Percentiles rank a stretch among this genome's conserved stretches.
Evolutionary conservation across 2,888 invertebrate species (phyloP).

Genomic region (Melipona beecheii): DNA sequence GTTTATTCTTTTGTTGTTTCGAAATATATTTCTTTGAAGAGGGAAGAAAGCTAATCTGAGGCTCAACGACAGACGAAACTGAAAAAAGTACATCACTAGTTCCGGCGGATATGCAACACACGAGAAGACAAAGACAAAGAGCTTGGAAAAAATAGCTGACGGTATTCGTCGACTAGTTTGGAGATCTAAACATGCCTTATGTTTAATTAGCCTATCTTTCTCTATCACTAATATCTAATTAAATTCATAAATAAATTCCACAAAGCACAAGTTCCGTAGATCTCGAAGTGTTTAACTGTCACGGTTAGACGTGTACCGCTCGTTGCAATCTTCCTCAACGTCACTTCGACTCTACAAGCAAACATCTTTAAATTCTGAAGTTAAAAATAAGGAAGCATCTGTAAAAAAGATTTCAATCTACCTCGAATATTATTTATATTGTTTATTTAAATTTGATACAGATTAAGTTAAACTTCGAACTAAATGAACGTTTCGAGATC

Average conservation of each 20-base stretch:
- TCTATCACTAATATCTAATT: not conserved
- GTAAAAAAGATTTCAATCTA: too few species aligned
- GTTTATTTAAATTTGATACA: not conserved
- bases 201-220: not conserved
- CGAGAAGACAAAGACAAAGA: slow-evolving; percentile 35
- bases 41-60: not conserved
- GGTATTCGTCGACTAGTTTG: slow-evolving; percentile 5
- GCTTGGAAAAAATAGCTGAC: slow-evolving; percentile 40
- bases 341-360: not conserved
- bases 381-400: not conserved
- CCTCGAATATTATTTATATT: not conserved
- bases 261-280: not conserved
- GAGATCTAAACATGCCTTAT: not conserved
- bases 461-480: not conserved
- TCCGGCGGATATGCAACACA: slow-evolving; percentile 62
- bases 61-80: slow-evolving; percentile 12
- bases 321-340: not conserved
- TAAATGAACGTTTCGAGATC: not conserved
- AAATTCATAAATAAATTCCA: not conserved
- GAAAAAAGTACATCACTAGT: slow-evolving; percentile 44
- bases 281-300: slow-evolving; percentile 10
- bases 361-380: not conserved
- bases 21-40: not conserved
- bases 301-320: slow-evolving; percentile 3
- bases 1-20: not conserved